These are phyloP conservation scores for Epinephelus moara DNA, from an alignment of 2,113 vertebrate species.

Conservation along the genomic window DNA sequence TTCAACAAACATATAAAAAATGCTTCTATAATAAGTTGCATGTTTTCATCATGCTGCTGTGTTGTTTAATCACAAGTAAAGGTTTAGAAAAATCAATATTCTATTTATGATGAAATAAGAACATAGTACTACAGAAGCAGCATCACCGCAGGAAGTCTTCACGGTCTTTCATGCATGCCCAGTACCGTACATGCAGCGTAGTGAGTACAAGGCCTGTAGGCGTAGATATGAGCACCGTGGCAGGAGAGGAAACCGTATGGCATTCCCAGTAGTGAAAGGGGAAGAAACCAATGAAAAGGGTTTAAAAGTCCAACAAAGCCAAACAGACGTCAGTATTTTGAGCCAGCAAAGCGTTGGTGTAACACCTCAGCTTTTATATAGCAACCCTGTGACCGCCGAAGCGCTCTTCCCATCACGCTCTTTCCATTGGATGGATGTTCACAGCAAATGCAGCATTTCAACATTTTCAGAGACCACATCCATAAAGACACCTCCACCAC, in stretches of 20 bases:
- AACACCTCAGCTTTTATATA: conserved; percentile 76
- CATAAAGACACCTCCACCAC: conserved; percentile 58
- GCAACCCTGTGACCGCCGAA: conserved; percentile 64
- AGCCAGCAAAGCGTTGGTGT: conserved; percentile 67
- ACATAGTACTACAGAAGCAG: neutral
- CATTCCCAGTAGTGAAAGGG: conserved; percentile 47
- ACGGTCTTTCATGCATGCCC: conserved; percentile 31
- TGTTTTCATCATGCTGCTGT: neutral
- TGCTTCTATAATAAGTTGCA: too few species aligned
- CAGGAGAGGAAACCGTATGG: conserved; percentile 37
- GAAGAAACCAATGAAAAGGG: conserved; percentile 63
- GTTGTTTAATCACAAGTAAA: conserved; percentile 26
- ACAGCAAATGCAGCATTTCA: conserved; percentile 69
- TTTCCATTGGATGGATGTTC: conserved; percentile 66
- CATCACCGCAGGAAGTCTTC: conserved; percentile 34
- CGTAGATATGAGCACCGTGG: conserved; percentile 47
- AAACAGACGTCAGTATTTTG: conserved; percentile 66
- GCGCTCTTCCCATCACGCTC: conserved; percentile 61
- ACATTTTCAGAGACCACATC: conserved; percentile 69
- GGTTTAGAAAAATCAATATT: conserved; percentile 29
- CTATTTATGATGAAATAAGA: conserved; percentile 39
- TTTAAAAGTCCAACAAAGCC: conserved; percentile 68
- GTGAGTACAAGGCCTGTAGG: conserved; percentile 57
- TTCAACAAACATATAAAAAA: too few species aligned
- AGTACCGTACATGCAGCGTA: conserved; percentile 34